These are phyloP conservation scores for Vannuccia rotundouncinata DNA, from an alignment of 2,888 invertebrate species.

Conservation along the genomic window DNA sequence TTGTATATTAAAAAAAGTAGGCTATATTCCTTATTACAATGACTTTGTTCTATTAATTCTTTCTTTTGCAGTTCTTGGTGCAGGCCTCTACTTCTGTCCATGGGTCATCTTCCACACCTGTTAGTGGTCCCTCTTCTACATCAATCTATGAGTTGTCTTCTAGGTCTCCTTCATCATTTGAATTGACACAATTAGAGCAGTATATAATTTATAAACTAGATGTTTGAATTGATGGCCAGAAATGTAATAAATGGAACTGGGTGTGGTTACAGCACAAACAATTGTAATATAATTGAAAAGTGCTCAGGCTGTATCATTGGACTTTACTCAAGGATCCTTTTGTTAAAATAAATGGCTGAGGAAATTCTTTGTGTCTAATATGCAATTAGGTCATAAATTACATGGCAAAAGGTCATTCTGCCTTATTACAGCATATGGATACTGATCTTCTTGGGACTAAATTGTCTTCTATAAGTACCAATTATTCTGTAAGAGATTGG, in stretches of 20 bases:
- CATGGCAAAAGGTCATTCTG: background rate
- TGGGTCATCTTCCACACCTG: background rate
- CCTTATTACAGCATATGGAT: background rate
- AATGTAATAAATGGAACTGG: too few species aligned
- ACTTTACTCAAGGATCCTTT: too few species aligned
- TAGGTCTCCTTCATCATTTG: too few species aligned
- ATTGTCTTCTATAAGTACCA: background rate
- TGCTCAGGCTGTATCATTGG: too few species aligned
- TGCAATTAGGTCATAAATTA: background rate
- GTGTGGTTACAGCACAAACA: too few species aligned
- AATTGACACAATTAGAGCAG: too few species aligned
- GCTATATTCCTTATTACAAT: constrained; percentile 21
- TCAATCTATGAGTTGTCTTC: background rate
- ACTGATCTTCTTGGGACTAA: background rate
- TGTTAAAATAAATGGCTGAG: too few species aligned
- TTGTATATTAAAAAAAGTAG: background rate
- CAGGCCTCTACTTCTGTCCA: background rate
- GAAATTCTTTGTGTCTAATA: too few species aligned
- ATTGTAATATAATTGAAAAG: too few species aligned
- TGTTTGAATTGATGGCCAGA: too few species aligned
- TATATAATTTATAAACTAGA: too few species aligned
- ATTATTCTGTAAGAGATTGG: background rate
- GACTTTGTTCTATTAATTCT: background rate
- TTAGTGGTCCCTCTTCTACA: background rate
- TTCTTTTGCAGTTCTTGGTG: background rate